phyloP scores from a whole-genome alignment of 1,140 invertebrate species.

The Drosophila sechellia region DNA sequence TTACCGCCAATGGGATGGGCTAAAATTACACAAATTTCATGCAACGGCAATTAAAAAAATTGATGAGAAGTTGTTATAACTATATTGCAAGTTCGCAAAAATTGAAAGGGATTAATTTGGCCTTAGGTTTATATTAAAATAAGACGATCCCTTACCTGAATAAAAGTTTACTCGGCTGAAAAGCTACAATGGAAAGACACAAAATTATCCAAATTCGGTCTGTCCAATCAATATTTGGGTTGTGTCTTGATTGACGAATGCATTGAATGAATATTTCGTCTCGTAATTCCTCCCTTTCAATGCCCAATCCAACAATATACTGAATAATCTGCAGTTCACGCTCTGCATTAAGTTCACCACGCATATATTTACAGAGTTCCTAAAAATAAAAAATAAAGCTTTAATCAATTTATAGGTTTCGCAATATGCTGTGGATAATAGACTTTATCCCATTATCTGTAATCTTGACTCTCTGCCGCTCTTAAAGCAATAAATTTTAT shows the following conservation, averaged over 20 bases:
- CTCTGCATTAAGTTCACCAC: constrained; percentile 92
- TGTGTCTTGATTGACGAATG: constrained; percentile 93
- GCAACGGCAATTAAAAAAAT: too few species aligned
- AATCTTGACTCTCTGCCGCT: too few species aligned
- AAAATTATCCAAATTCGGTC: constrained; percentile 96
- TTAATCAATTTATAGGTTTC: too few species aligned
- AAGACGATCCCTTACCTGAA: constrained; percentile 85
- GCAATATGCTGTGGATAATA: too few species aligned
- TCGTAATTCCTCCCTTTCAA: constrained; percentile 94
- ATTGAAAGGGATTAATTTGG: too few species aligned
- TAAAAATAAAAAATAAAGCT: constrained; percentile 77
- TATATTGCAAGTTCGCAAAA: too few species aligned
- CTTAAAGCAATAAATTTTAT: too few species aligned
- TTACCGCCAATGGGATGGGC: too few species aligned
- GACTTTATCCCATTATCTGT: too few species aligned
- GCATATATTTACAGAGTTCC: constrained; percentile 94
- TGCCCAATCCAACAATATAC: constrained; percentile 92
- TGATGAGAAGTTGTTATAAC: too few species aligned
- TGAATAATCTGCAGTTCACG: constrained; percentile 93
- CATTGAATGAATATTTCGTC: constrained; percentile 96
- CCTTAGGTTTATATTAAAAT: too few species aligned
- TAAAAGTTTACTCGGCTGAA: constrained; percentile 95
- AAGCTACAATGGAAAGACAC: constrained; percentile 95
- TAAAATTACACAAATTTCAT: too few species aligned
- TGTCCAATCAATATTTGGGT: constrained; percentile 91